phyloP scores from a whole-genome alignment of 2,888 invertebrate genomes.

The Papilio protenor region DNA sequence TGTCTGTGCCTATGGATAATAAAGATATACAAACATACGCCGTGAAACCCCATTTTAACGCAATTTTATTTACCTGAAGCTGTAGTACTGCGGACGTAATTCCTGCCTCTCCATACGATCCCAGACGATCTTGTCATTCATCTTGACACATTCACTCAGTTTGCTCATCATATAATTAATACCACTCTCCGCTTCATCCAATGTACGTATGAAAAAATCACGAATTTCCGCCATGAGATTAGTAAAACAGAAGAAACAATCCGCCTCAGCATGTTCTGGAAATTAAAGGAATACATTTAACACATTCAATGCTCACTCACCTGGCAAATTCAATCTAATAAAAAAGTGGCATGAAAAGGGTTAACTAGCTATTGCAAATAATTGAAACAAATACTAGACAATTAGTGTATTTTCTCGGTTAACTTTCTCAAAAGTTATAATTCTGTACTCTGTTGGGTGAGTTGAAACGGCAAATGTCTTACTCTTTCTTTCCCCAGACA shows the following conservation, averaged over 20 bases:
- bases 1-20: too few species aligned
- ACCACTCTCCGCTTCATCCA: slow-evolving; percentile 97
- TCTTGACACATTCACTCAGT: slow-evolving; percentile 90
- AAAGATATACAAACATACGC: too few species aligned
- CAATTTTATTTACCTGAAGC: slow-evolving; percentile 87
- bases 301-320: too few species aligned
- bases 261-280: slow-evolving; percentile 96
- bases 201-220: slow-evolving; percentile 97
- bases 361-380: background rate
- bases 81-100: slow-evolving; percentile 97
- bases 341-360: background rate
- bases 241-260: slow-evolving; percentile 99
- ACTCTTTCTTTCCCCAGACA: too few species aligned
- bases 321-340: background rate
- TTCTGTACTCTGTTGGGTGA: background rate
- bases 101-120: slow-evolving; percentile 91
- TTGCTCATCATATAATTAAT: slow-evolving; percentile 95
- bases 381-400: background rate
- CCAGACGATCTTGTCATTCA: slow-evolving; percentile 91
- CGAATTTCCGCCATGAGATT: slow-evolving; percentile 99
- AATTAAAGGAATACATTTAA: slow-evolving; percentile 44
- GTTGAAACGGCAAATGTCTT: background rate
- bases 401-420: too few species aligned
- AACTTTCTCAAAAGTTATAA: too few species aligned
- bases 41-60: background rate